Percentiles rank a stretch among this genome's conserved stretches.
These are phyloP conservation scores for Poecilia latipinna DNA, from an alignment of 2,113 vertebrate genomes.

Conservation along the genomic window DNA sequence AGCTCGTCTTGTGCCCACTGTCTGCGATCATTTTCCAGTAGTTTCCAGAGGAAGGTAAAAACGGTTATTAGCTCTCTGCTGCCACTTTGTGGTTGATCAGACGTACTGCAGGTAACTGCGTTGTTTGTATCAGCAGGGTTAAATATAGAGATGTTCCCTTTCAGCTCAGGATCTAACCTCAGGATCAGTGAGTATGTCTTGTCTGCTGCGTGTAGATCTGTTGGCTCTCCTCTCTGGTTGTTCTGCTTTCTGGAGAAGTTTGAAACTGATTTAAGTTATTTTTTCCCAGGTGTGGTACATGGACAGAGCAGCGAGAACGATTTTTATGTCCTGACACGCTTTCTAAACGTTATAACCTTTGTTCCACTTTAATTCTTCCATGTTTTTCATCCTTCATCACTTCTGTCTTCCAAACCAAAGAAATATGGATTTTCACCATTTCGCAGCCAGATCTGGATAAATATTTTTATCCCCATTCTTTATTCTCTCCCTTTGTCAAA, in stretches of 20 bases:
- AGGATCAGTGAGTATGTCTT: too few species aligned
- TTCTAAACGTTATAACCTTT: background rate
- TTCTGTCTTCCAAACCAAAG: background rate
- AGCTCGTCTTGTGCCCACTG: conserved; percentile 33
- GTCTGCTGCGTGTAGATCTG: too few species aligned
- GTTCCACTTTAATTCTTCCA: too few species aligned
- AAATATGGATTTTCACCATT: too few species aligned
- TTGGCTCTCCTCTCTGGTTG: background rate
- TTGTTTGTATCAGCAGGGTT: background rate
- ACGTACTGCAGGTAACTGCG: conserved; percentile 2
- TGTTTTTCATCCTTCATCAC: background rate
- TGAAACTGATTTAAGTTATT: too few species aligned
- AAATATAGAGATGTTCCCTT: too few species aligned
- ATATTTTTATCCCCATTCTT: too few species aligned
- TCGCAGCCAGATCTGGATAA: too few species aligned
- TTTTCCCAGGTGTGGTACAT: too few species aligned
- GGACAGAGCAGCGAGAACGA: too few species aligned
- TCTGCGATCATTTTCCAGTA: conserved; percentile 10
- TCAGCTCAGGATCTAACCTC: too few species aligned
- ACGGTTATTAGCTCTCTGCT: background rate
- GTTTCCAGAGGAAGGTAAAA: background rate
- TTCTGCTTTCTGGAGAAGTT: background rate
- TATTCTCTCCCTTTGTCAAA: too few species aligned
- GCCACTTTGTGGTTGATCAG: conserved; percentile 55
- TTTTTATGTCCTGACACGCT: background rate